Conservation (phyloP, 1,140 invertebrate genomes). For the Adelges cooleyi region DNA sequence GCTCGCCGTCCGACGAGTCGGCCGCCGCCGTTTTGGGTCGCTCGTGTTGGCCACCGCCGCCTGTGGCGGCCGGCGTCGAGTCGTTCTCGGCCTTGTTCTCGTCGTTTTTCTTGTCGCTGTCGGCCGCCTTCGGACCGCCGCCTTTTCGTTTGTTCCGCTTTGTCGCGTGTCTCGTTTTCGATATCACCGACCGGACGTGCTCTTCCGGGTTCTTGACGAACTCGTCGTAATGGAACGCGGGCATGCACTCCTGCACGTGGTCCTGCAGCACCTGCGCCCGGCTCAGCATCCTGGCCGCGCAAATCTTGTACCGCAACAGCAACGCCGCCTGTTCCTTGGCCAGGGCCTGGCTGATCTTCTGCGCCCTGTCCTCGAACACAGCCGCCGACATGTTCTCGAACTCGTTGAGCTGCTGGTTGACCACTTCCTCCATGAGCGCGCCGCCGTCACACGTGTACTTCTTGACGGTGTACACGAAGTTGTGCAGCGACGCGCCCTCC, state of each 20-base stretch:
- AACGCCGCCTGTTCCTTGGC: neutral
- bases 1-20: neutral
- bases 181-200: neutral
- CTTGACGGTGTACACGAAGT: neutral
- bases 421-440: neutral
- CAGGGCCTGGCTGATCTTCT: neutral
- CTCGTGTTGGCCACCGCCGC: neutral
- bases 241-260: neutral
- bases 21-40: too few relatives aligned
- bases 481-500: neutral
- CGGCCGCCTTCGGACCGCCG: too few relatives aligned
- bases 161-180: too few relatives aligned
- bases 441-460: neutral
- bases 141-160: too few relatives aligned
- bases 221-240: neutral
- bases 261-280: constrained; percentile 4
- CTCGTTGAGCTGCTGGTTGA: neutral
- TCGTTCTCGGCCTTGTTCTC: too few relatives aligned
- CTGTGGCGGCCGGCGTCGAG: too few relatives aligned
- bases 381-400: neutral
- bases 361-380: neutral
- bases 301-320: neutral
- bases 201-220: neutral
- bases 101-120: too few relatives aligned
- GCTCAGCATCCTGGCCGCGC: neutral